These are phyloP conservation scores for Asbolus verrucosus DNA, from an alignment of 1,140 invertebrate species.

Conservation along the genomic window DNA sequence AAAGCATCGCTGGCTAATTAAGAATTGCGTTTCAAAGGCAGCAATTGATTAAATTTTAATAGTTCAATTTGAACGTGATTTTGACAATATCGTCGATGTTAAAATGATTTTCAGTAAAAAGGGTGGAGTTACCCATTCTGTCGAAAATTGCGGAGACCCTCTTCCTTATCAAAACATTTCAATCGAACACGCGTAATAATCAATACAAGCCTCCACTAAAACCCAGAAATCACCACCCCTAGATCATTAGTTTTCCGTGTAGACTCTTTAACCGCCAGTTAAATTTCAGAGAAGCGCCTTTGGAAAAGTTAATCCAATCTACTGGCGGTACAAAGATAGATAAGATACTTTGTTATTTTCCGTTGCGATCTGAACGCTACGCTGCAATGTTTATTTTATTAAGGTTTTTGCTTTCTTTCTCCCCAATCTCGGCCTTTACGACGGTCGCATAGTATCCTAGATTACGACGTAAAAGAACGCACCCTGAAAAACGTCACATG, in stretches of 20 bases:
- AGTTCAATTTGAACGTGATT: too few species aligned
- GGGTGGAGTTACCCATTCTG: too few species aligned
- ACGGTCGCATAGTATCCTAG: constrained; percentile 36
- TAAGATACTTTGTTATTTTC: constrained; percentile 39
- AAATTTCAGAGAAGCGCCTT: constrained; percentile 10
- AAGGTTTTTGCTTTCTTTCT: constrained; percentile 38
- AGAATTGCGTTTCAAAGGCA: too few species aligned
- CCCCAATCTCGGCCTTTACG: constrained; percentile 37
- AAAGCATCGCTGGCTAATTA: too few species aligned
- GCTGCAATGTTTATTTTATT: constrained; percentile 37
- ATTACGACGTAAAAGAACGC: constrained; percentile 38
- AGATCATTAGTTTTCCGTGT: constrained; percentile 10
- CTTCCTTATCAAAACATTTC: constrained; percentile 14
- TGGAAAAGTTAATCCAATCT: constrained; percentile 35
- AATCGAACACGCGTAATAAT: constrained; percentile 15
- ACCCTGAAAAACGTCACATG: constrained; percentile 34
- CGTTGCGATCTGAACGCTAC: constrained; percentile 32
- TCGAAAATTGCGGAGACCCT: too few species aligned
- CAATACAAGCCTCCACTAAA: too few species aligned
- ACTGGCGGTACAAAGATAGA: constrained; percentile 28
- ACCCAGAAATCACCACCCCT: constrained; percentile 13
- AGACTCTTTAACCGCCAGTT: constrained; percentile 17
- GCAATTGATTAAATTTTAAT: too few species aligned
- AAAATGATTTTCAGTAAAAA: too few species aligned
- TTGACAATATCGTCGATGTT: too few species aligned